Evolutionary conservation across 2,888 invertebrate genomes (phyloP).

Genomic region (Lottia scabra): DNA sequence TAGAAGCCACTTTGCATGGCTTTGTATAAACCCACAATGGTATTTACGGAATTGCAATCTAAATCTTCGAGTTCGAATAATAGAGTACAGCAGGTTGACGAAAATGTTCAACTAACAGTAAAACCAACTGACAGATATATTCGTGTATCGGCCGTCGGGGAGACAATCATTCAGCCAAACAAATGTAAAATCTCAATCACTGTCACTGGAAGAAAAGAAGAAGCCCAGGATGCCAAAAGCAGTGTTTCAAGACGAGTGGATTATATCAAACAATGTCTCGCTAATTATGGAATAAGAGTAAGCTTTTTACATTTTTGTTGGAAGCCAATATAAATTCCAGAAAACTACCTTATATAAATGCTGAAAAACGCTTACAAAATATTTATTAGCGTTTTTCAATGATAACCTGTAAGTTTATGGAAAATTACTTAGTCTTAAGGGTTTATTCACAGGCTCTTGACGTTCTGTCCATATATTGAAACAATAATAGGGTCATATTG

Average conservation of each 20-base stretch:
- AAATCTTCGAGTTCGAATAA: neutral
- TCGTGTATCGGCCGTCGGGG: slow-evolving; percentile 58
- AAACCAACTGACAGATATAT: slow-evolving; percentile 45
- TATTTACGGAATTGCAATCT: slow-evolving; percentile 33
- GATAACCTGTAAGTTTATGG: too few relatives aligned
- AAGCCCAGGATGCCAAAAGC: slow-evolving; percentile 61
- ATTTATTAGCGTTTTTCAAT: too few relatives aligned
- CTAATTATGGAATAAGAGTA: slow-evolving; percentile 62
- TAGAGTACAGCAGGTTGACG: neutral
- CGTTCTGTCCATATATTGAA: too few relatives aligned
- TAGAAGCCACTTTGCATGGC: slow-evolving; percentile 28
- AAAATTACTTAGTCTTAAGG: too few relatives aligned
- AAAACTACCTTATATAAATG: too few relatives aligned
- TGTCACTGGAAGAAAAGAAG: slow-evolving; percentile 53
- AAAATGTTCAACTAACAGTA: neutral
- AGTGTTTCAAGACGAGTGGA: slow-evolving; percentile 60
- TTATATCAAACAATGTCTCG: slow-evolving; percentile 60
- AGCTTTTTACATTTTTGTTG: neutral
- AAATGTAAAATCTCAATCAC: slow-evolving; percentile 51
- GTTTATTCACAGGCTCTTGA: too few relatives aligned
- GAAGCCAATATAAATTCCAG: too few relatives aligned
- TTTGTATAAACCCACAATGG: slow-evolving; percentile 34
- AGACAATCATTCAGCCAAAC: slow-evolving; percentile 59
- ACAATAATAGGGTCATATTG: too few relatives aligned
- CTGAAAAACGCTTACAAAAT: too few relatives aligned